Conservation (phyloP, 2,888 invertebrate species). For the Gymnocheta viridis region DNA sequence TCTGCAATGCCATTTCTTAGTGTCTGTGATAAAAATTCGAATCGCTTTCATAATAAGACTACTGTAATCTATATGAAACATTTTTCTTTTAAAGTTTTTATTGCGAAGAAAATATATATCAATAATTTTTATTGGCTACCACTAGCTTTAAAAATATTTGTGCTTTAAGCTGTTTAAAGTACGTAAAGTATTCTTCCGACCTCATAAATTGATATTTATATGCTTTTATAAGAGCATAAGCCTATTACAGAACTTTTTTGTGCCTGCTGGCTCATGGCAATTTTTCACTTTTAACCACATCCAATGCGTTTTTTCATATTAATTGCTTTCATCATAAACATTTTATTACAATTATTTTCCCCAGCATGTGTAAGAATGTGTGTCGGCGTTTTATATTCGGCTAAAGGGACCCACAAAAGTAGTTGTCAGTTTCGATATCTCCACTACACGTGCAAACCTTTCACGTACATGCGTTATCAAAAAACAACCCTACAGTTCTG, state of each 20-base stretch:
- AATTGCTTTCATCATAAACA: constrained; percentile 23
- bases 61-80: too few relatives aligned
- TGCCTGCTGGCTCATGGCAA: background rate
- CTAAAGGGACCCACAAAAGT: background rate
- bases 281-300: constrained; percentile 24
- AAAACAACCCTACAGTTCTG: background rate
- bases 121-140: too few relatives aligned
- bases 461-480: background rate
- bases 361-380: too few relatives aligned
- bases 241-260: background rate
- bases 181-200: background rate
- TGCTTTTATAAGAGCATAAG: background rate
- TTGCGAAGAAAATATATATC: too few relatives aligned
- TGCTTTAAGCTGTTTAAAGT: background rate
- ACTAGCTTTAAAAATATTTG: background rate
- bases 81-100: too few relatives aligned
- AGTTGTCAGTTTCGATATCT: background rate
- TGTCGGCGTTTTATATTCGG: background rate
- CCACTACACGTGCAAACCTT: background rate
- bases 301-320: constrained; percentile 6
- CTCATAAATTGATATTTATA: constrained; percentile 16
- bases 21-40: too few relatives aligned
- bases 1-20: too few relatives aligned
- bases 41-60: too few relatives aligned
- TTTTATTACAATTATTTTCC: constrained; percentile 22